A percentile compares a stretch with the other conserved stretches of the same genome.
phyloP scores from a whole-genome alignment of 1,140 invertebrate species.

The Oedothorax gibbosus region DNA sequence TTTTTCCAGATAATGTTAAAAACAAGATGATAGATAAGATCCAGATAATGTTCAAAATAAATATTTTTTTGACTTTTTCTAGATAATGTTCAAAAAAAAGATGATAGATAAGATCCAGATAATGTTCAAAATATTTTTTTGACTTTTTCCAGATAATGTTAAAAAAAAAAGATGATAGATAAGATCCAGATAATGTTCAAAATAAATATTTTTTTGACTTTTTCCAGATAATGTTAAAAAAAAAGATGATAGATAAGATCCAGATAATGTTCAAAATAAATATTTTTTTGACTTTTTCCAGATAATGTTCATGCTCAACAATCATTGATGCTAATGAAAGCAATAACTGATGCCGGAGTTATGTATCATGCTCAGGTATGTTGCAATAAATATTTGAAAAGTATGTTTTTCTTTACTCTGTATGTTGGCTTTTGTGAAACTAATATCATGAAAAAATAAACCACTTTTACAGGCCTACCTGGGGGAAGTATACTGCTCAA shows the following conservation, averaged over 20 bases:
- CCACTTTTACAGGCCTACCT: no score
- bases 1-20: slow-evolving; percentile 84
- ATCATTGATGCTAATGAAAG: slow-evolving; percentile 87
- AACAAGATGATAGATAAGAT: no score
- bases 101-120: no score
- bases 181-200: not conserved
- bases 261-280: no score
- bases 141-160: not conserved
- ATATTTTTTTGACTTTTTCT: slow-evolving; percentile 73
- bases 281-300: slow-evolving; percentile 70
- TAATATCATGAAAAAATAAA: no score
- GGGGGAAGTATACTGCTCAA: no score
- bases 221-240: slow-evolving; percentile 88
- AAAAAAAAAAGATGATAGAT: not conserved
- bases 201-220: not conserved
- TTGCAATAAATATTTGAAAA: not conserved
- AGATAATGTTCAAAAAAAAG: slow-evolving; percentile 92
- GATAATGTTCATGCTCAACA: slow-evolving; percentile 95
- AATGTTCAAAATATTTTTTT: not conserved
- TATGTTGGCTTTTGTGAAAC: no score
- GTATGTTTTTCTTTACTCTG: no score
- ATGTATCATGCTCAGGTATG: slow-evolving; percentile 89
- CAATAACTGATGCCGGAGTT: slow-evolving; percentile 83
- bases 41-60: no score
- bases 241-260: no score